Evolutionary conservation across 2,888 invertebrate species (phyloP), one percentile per base, ranked within the genome.

Genomic region (Stegana nigrithorax): DNA sequence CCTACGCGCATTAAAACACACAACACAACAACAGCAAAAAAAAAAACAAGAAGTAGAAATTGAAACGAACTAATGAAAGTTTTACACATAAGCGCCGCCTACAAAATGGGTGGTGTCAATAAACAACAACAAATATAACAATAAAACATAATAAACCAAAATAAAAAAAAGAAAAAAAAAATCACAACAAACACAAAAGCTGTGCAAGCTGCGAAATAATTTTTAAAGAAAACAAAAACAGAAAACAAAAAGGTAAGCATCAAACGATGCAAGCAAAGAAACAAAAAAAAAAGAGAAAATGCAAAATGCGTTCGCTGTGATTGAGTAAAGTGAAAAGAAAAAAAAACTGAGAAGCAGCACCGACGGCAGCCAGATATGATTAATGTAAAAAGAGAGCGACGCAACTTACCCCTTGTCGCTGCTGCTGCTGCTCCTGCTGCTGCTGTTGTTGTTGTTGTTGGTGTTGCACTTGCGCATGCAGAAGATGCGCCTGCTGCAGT

Each of bases 61-160:
- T 32, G 53, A 53, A 10, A 47, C 12, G 47, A 21, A 12, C 25
- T 21, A 47, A 47, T 23, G 21, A n/a, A 21, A 17, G 47, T 47
- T 25, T 25, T 12, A 44, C n/a, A 17, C 12, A 32, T 36, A 63
- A 63, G 64, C 78, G 66, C 75, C 78, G 73, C 78, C 75, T 73
- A 69, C 75, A 69, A 72, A 71, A 67, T 59, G 71, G 69, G 69
- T 68, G 70, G 67, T 60, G 64, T 50, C n/a, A n/a, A 67, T 64
- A 68, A 65, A 60, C 68, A 53, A 63, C 59, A 62, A 59, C 60
- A 57, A 51, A 62, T 23, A 59, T 60, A 50, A 53, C 8, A 57
- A 25, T 64, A 67, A 60, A 68, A 25, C n/a, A n/a, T n/a, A n/a
- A n/a, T n/a, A n/a, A n/a, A n/a, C n/a, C n/a, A n/a, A 51, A 55